A percentile compares a stretch with the other conserved stretches of the same genome.
Conservation (phyloP, 2,888 invertebrate genomes). For the Matsumyia berberina region DNA sequence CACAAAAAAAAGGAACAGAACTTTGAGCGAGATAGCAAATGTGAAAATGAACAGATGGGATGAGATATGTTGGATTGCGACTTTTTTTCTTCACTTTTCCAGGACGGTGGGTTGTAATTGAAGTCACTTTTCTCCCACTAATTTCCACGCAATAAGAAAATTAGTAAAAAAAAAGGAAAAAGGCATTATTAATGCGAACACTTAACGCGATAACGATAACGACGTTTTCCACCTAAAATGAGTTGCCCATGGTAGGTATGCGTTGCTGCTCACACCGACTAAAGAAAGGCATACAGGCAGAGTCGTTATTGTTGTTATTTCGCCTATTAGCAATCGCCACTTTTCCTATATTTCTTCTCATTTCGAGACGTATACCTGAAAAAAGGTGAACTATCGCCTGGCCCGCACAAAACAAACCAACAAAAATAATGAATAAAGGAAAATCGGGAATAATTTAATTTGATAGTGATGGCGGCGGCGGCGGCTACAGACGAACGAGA, state of each 20-base stretch:
- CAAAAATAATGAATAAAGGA: slow-evolving; percentile 16
- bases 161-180: not conserved
- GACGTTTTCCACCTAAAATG: slow-evolving; percentile 43
- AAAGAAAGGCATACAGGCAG: slow-evolving; percentile 7
- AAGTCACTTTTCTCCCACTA: not conserved
- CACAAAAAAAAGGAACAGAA: slow-evolving; percentile 27
- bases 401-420: slow-evolving; percentile 20
- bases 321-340: slow-evolving; percentile 10
- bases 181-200: slow-evolving; percentile 36
- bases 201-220: slow-evolving; percentile 8
- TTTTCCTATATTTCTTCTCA: not conserved
- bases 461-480: not conserved
- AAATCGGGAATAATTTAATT: slow-evolving; percentile 3
- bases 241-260: slow-evolving; percentile 16
- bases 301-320: slow-evolving; percentile 1
- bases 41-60: slow-evolving; percentile 1
- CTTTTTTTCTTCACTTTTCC: slow-evolving; percentile 9
- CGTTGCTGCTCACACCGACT: slow-evolving; percentile 14
- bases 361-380: too few species aligned
- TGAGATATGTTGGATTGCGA: not conserved
- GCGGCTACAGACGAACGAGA: too few species aligned
- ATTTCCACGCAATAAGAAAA: slow-evolving; percentile 13
- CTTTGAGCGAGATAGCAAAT: slow-evolving; percentile 9
- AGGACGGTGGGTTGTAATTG: not conserved
- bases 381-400: not conserved